Percentiles rank a stretch among this genome's conserved stretches.
Conservation (phyloP, 2,113 vertebrate genomes). For the Dromaius novaehollandiae region DNA sequence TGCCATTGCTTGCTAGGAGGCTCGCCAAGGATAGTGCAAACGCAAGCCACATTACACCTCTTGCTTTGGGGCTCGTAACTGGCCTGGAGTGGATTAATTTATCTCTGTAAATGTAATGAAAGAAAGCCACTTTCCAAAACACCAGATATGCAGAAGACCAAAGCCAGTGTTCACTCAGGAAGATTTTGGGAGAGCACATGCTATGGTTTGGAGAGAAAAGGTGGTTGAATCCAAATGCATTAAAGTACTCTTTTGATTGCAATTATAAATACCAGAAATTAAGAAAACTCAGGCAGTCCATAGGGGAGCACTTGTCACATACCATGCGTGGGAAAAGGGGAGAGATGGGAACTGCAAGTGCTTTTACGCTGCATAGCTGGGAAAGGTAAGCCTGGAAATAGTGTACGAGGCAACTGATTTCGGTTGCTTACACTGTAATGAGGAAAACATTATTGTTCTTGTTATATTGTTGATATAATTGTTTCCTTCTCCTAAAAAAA, state of each 20-base stretch:
- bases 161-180: background rate
- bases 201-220: background rate
- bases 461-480: background rate
- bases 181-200: background rate
- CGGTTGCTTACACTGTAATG: background rate
- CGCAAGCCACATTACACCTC: background rate
- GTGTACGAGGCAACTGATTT: background rate
- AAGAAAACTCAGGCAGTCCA: background rate
- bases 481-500: background rate
- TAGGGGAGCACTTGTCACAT: background rate
- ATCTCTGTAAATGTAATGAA: background rate
- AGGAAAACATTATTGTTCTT: background rate
- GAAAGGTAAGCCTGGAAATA: background rate
- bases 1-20: background rate
- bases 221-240: background rate
- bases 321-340: rapidly evolving
- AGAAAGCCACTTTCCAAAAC: background rate
- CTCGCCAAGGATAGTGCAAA: background rate
- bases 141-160: background rate
- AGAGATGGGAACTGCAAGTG: background rate
- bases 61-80: background rate
- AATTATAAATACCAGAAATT: background rate
- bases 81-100: background rate
- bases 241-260: background rate
- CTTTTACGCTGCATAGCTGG: background rate